Percentiles rank a stretch among this genome's conserved stretches.
These are phyloP conservation scores for Tragopan temminckii DNA, from an alignment of 2,797 vertebrate genomes.

Conservation along the genomic window DNA sequence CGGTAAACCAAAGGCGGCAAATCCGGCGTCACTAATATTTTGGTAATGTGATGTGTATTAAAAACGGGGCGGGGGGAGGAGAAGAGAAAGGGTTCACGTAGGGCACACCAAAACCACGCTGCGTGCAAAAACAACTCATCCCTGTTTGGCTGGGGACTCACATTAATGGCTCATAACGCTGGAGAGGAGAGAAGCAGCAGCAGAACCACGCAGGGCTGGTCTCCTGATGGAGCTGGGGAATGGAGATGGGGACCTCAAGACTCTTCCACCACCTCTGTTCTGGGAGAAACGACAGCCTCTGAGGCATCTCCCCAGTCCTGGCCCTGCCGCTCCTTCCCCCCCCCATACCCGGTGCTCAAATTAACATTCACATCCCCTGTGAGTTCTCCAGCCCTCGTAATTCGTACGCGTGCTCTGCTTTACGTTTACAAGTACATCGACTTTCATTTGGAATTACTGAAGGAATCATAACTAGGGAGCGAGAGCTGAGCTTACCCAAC, in stretches of 20 bases:
- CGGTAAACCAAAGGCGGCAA: slow-evolving; percentile 53
- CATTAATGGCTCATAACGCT: background rate
- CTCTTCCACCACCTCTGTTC: background rate
- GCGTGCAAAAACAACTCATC: slow-evolving; percentile 1
- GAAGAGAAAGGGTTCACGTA: background rate
- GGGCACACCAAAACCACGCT: background rate
- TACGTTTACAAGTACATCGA: slow-evolving; percentile 45
- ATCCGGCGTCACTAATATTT: slow-evolving; percentile 56
- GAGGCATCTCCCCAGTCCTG: background rate
- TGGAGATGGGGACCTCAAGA: background rate
- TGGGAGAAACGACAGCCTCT: background rate
- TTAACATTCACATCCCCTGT: background rate
- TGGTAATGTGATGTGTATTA: slow-evolving; percentile 48
- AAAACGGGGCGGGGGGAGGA: background rate
- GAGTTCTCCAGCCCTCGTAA: slow-evolving; percentile 4
- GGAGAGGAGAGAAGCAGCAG: slow-evolving; percentile 5
- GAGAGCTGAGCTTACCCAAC: slow-evolving; percentile 25
- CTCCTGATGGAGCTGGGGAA: background rate
- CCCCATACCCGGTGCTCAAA: accelerated
- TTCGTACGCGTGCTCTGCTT: background rate
- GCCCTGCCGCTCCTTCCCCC: background rate
- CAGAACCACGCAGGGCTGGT: accelerated
- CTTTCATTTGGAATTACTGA: slow-evolving; percentile 60
- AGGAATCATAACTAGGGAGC: slow-evolving; percentile 53
- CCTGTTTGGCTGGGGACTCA: background rate